Base-by-base conservation (phyloP, 2,888 invertebrate species). In the Xestia xanthographa region DNA sequence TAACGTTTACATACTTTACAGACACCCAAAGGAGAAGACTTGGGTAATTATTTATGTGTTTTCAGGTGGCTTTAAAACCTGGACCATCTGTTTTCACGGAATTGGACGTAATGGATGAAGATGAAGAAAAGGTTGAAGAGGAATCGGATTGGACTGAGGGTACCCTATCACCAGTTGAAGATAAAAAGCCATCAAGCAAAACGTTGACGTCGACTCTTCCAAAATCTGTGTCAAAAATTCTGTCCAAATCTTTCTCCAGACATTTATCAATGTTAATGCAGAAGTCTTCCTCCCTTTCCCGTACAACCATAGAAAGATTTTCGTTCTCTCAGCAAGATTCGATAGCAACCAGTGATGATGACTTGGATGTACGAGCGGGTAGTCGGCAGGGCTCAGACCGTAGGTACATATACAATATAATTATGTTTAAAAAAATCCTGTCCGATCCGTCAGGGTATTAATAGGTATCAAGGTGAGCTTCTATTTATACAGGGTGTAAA, bases 71-170 rank as follows among this genome's bases (percentile, higher is more conserved):
- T n/a, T 53, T 82, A 12, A 88, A 83, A 17, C 73, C 83, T 5
- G 72, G 85, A 5, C 91, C 85, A 83, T 93, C 95, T 5, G 84
- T 90, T 56, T 12, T 43, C 20, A 92, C 90, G 70, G 92, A 92
- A 29, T 92, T 86, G 11, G 41, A 41, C 65, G 90, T 5, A 41
- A 8, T 34, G 26, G 84, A 90, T 9, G 26, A 68, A 9, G 82
- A 78, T 26, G 92, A 86, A 66, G 89, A 89, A 58, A 58, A 70
- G 1, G 73, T 80, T 53, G 91, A 90, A 29, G 93, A 93, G 34
- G 88, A 91, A 70, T 92, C 93, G 0, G 92, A 91, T 56, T 94
- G 94, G 94, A 93, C 90, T 29, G 85, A 80, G 1, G 90, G 91
- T 0, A 90, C 94, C 5, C 79, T 86, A 2, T 77, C 78, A 4